phyloP scores from a whole-genome alignment of 2,888 invertebrate genomes.

The Labia minor region DNA sequence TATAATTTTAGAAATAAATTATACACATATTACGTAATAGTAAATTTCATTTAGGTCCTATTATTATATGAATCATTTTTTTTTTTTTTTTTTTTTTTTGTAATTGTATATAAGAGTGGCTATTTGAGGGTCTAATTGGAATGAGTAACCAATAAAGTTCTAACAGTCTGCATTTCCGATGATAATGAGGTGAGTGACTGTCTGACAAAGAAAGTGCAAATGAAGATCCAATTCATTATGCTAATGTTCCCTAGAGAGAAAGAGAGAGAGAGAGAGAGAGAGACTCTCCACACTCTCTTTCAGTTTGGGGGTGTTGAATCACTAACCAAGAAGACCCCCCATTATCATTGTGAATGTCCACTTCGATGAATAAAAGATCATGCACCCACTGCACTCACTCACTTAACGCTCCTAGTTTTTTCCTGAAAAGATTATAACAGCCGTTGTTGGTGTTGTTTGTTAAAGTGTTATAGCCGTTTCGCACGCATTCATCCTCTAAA shows the following conservation, averaged over 20 bases:
- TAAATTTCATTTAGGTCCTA: too few species aligned
- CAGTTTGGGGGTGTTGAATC: neutral
- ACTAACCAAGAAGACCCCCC: neutral
- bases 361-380: conserved; percentile 13
- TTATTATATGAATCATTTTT: too few species aligned
- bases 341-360: neutral
- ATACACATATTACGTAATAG: too few species aligned
- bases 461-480: conserved; percentile 2
- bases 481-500: neutral
- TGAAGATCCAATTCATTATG: conserved; percentile 13
- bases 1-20: too few species aligned
- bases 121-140: neutral
- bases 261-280: too few species aligned
- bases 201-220: neutral
- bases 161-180: neutral
- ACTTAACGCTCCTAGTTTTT: neutral
- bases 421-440: neutral
- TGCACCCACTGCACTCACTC: neutral
- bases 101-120: too few species aligned
- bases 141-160: neutral
- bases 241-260: neutral
- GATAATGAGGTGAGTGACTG: neutral
- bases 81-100: too few species aligned
- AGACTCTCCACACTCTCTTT: too few species aligned
- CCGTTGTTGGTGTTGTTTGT: neutral